phyloP scores from a whole-genome alignment of 2,888 invertebrate genomes.

The Exocentrus adspersus region DNA sequence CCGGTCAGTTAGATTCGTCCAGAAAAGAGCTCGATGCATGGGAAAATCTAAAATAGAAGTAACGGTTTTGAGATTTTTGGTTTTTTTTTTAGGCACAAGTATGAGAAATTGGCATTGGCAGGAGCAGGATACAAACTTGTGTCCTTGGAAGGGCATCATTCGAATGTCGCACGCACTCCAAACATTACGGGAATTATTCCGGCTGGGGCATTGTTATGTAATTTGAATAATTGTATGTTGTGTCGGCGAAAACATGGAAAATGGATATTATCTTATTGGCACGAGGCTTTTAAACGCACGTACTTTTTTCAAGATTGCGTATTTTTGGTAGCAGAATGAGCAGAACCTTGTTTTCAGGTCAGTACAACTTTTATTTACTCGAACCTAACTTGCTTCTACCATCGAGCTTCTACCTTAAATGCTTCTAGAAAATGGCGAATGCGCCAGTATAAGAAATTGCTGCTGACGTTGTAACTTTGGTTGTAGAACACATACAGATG shows the following conservation, averaged over 20 bases:
- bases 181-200: background rate
- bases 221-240: background rate
- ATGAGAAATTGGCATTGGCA: too few relatives aligned
- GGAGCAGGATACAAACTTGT: background rate
- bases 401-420: too few relatives aligned
- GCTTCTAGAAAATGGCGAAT: too few relatives aligned
- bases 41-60: slow-evolving; percentile 1
- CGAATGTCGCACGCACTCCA: background rate
- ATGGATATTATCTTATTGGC: background rate
- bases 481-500: too few relatives aligned
- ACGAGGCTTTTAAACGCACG: background rate
- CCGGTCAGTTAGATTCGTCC: background rate
- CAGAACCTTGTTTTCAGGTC: too few relatives aligned
- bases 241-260: background rate
- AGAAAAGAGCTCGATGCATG: background rate
- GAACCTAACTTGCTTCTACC: too few relatives aligned
- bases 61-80: background rate
- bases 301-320: background rate
- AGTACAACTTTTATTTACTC: too few relatives aligned
- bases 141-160: too few relatives aligned
- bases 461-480: too few relatives aligned
- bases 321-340: too few relatives aligned
- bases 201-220: background rate
- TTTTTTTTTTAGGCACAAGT: background rate
- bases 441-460: too few relatives aligned